phyloP scores from a whole-genome alignment of 2,113 vertebrate species.

The Rhizomys pruinosus region DNA sequence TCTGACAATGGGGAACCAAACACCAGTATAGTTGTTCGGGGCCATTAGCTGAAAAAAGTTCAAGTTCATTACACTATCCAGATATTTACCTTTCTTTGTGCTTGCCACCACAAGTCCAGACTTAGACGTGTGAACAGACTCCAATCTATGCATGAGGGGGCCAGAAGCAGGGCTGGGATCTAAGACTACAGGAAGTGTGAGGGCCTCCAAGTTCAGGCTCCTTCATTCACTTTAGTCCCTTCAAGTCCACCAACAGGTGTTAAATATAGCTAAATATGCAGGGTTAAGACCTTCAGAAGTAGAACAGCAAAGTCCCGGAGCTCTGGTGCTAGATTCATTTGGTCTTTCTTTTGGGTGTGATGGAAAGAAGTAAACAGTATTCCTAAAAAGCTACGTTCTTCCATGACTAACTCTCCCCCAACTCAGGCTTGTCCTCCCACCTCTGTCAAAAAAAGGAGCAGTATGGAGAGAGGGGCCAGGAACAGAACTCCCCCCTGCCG shows the following conservation, averaged over 20 bases:
- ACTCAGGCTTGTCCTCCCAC: background rate
- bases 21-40: background rate
- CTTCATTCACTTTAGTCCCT: background rate
- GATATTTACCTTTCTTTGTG: background rate
- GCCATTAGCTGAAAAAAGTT: background rate
- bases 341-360: background rate
- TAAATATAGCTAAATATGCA: background rate
- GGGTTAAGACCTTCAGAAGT: background rate
- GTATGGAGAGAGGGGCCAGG: background rate
- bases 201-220: background rate
- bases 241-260: constrained; percentile 11
- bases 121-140: background rate
- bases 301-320: background rate
- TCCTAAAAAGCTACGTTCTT: background rate
- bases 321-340: background rate
- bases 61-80: background rate
- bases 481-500: background rate
- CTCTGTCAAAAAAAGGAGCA: background rate
- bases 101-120: background rate
- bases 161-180: background rate
- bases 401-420: background rate
- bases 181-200: background rate
- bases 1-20: background rate
- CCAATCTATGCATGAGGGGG: background rate
- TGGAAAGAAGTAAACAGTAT: background rate